Base-by-base conservation (phyloP, 2,113 vertebrate genomes). In the Anguilla rostrata region DNA sequence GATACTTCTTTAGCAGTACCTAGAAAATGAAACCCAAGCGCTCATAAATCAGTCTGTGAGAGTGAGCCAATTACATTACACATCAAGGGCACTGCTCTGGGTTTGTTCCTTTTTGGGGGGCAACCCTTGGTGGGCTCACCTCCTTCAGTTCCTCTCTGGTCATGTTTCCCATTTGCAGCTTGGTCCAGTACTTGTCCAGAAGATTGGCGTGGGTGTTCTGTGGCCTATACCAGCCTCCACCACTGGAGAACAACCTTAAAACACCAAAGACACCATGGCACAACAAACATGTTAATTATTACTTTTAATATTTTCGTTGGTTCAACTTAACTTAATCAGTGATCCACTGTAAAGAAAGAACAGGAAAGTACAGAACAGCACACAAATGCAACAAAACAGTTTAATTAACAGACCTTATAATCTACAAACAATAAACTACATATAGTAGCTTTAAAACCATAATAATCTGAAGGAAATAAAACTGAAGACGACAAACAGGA, bases 181-280 rank as follows among this genome's bases (percentile, higher is more conserved):
- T 99, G 87, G 95, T 98, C 97, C 98, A 99, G 43, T 97, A 97
- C 85, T 99, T 99, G 91, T 99, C 97, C 91, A 99, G 86, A 90
- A 99, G 95, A 82, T 94, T 90, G 80, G 98, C 97, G 0, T 97
- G 96, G 87, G 96, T 97, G 90, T 95, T 97, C 85, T 97, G 96
- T 4, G 97, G 97, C 88, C 95, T 94, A 92, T 98, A 97, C 98
- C 97, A 99, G 84, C 93, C 96, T 82, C 96, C 94, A 9, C 95
- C 95, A 86, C 95, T 97, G 92, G 89, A 96, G 87, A 97, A 96
- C 87, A 97, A 93, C 90, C 98, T 99, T 85, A 39, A 86, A 26
- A 79, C 41, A 88, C 40, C 88, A 29, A 84, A 82, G 49, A 84
- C 3, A 1, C 8, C 29, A 83, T 26, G 39, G 40, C 60, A 66